Evolutionary conservation across 2,888 invertebrate species (phyloP), one percentile per base, ranked within the genome.

Genomic region (Euplagia quadripunctaria): DNA sequence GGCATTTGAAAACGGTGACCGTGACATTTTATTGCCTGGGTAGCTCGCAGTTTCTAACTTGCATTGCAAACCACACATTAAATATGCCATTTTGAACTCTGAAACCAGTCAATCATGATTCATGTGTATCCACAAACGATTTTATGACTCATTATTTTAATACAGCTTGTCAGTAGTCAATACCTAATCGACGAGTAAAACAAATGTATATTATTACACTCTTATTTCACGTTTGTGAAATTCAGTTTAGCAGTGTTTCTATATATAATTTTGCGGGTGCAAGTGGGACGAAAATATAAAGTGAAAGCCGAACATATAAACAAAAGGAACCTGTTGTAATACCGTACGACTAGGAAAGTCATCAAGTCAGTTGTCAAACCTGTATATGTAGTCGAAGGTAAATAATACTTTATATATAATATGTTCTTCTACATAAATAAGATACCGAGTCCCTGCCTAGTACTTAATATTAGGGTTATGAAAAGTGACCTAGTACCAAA

Each of bases 301-400:
- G 64, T 55, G 65, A 55, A 55, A 66, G 71, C 46, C 17, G 6
- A 69, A 49, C 46, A 61, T 61, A 49, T 51, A 64, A 64, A 70
- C 64, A 64, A 65, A 51, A 65, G 70, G 52, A 70, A 55, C 64
- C 52, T 70, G 64, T 70, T 70, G 51, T 70, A 70, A 61, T 70
- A 42, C 70, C 49, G 41, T 49, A 70, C 51, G 51, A 41, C 51
- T 64, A 64, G 63, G 64, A 64, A 64, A 51, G 46, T 42, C 64
- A 70, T 70, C 51, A 64, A 51, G 31, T 9, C n/a, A 63, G 41
- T 64, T 64, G 63, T 70, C 63, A 51, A 49, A 64, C 70, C 63
- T 51, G 63, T 70, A 64, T 9, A 64, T 42, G 42, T 31, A 67
- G 61, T 52, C 9, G 46, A 69, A 69, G 68, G n/a, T 63, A 67